Evolutionary conservation across 2,797 vertebrate species (phyloP), one percentile per base, ranked within the genome.

Genomic region (Betta splendens): DNA sequence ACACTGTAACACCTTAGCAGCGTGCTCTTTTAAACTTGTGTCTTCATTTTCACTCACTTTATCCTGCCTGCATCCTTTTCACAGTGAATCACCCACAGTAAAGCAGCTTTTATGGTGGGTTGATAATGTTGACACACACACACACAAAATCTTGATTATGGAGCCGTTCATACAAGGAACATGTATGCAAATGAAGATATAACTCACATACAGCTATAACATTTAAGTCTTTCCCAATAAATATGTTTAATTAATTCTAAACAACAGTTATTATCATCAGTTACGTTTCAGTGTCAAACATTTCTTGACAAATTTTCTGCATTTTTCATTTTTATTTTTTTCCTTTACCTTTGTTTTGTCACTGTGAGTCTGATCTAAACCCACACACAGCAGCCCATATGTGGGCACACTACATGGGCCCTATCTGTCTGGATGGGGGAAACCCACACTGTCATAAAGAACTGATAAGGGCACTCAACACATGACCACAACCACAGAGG

Each of bases 401-500:
- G 60, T 26, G n/a, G n/a, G n/a, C n/a, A n/a, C n/a, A n/a, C n/a
- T n/a, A n/a, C n/a, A n/a, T n/a, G n/a, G n/a, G n/a, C 13, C 42
- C 4, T 57, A 42, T 46, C 71, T 64, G 65, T 72, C 54, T 40
- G 25, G 20, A 32, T 3, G 5, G 33, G n/a, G 4, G 42, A 40
- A 42, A 37, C 52, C 35, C 9, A 12, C 16, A 45, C 10, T 47
- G 50, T 65, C 53, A 36, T 43, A 11, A n/a, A 45, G 71, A 72
- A 42, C 55, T 57, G 75, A 79, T 80, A 70, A 79, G 52, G 29
- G 15, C 7, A 9, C 53, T 56, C 29, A 12, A 17, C 15, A 2
- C 62, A 40, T 11, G 46, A 77, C 64, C 48, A 21, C 63, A 20
- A 75, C 71, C 76, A 56, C 55, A 63, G 42, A 58, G 17, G 15